Conservation (phyloP, 1,140 invertebrate genomes). For the Drosophila takahashii region DNA sequence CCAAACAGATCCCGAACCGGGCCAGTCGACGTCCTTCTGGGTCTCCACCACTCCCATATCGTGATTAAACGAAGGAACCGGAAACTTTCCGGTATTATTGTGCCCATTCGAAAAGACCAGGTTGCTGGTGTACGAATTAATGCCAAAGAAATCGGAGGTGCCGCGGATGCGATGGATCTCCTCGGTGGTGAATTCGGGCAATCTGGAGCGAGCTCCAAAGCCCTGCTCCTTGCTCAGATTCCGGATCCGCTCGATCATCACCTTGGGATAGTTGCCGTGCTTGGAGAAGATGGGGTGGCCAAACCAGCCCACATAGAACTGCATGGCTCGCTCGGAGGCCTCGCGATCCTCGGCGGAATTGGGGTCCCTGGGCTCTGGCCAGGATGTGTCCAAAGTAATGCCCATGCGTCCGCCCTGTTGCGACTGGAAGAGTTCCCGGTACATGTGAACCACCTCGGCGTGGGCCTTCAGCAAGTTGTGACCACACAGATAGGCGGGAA, state of each 20-base stretch:
- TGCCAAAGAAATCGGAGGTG: constrained; percentile 87
- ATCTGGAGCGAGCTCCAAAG: constrained; percentile 85
- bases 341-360: constrained; percentile 85
- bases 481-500: constrained; percentile 87
- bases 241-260: constrained; percentile 86
- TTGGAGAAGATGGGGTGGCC: constrained; percentile 87
- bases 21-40: constrained; percentile 85
- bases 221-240: constrained; percentile 87
- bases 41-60: constrained; percentile 85
- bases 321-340: constrained; percentile 86
- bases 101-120: constrained; percentile 83
- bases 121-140: constrained; percentile 87
- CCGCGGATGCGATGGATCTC: constrained; percentile 87
- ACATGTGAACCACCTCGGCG: constrained; percentile 88
- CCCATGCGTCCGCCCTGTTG: constrained; percentile 87
- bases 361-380: constrained; percentile 86
- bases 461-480: constrained; percentile 88
- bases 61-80: constrained; percentile 85
- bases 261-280: constrained; percentile 87
- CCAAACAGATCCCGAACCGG: constrained; percentile 85
- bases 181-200: constrained; percentile 87
- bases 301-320: constrained; percentile 87
- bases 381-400: constrained; percentile 87
- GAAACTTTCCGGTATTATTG: constrained; percentile 83
- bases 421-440: constrained; percentile 87